Base-by-base conservation (phyloP, 2,888 invertebrate species). In the Stenodera caucasica region DNA sequence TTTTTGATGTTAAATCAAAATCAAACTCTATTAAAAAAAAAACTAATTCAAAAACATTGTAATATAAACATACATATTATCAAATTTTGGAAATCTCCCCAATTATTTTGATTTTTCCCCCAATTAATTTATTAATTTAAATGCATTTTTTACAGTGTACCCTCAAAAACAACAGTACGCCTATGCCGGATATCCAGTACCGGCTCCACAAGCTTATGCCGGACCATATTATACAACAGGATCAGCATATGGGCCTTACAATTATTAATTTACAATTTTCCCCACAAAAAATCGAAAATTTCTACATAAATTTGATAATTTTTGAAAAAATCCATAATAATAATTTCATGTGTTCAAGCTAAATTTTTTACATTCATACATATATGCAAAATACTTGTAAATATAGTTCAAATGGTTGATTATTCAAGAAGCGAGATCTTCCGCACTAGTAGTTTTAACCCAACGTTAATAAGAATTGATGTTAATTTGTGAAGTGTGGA, bases 91-190 rank as follows among this genome's bases (percentile, higher is more conserved):
- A 45, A 45, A 21, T 18, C 21, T 21, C 21, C 23, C 45, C 21
- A 45, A 45, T 45, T 21, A 12, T 45, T 45, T 6, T n/a, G 3
- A 21, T 23, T 23, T 45, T 15, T 8, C 11, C 12, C 6, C 9
- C 4, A 40, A 18, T 40, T 2, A 40, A 40, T 18, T 11, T 40
- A 2, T 8, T 18, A 18, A 18, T 15, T 18, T 11, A 2, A 9
- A 7, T 15, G 14, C 2, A 15, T 11, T 67, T 70, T 74, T 82
- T 83, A 50, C 86, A 92, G 95, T 96, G 75, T 96, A 96, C 83
- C 95, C 95, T 55, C 95, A 95, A 81, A 96, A 96, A 82, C 94
- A 95, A 80, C 94, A 93, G 72, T 93, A 94, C 78, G 93, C 94
- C 14, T 95, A 94, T 80, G 91, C 94, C 56, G 92, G 93, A 61